These are phyloP conservation scores for Drosophila imparisetae DNA, from an alignment of 2,888 invertebrate genomes.

Conservation along the genomic window DNA sequence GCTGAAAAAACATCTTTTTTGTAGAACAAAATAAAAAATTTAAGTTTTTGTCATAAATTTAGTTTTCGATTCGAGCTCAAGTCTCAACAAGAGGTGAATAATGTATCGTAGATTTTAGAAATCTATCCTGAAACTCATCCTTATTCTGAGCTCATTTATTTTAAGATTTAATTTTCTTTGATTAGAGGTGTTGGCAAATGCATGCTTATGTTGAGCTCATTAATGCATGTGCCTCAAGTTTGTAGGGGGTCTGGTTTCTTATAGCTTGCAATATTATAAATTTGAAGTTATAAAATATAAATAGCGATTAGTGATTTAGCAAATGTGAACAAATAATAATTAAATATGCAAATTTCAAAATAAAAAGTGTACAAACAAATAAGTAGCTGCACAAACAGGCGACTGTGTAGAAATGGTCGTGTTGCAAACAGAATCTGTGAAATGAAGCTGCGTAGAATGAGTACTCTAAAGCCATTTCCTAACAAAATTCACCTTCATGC, in stretches of 20 bases:
- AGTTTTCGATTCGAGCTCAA: neutral
- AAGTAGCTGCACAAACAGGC: neutral
- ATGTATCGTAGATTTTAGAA: neutral
- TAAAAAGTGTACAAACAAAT: neutral
- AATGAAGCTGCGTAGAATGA: neutral
- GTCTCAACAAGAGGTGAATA: neutral
- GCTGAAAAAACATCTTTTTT: neutral
- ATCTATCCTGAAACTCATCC: neutral
- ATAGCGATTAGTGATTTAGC: neutral
- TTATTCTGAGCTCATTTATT: neutral
- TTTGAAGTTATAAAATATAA: conserved; percentile 5
- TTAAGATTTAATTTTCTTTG: neutral
- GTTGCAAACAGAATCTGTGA: neutral
- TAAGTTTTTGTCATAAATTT: neutral
- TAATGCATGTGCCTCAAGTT: neutral
- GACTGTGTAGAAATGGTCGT: neutral
- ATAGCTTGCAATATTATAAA: conserved; percentile 10
- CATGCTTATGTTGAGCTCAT: neutral
- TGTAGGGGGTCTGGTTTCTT: neutral
- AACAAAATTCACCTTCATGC: neutral
- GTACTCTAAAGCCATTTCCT: neutral
- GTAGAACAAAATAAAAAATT: neutral
- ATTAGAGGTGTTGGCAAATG: neutral
- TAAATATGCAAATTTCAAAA: conserved; percentile 7
- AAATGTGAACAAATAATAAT: conserved; percentile 1